Conservation (phyloP, 2,797 vertebrate species). For the Takifugu rubripes region DNA sequence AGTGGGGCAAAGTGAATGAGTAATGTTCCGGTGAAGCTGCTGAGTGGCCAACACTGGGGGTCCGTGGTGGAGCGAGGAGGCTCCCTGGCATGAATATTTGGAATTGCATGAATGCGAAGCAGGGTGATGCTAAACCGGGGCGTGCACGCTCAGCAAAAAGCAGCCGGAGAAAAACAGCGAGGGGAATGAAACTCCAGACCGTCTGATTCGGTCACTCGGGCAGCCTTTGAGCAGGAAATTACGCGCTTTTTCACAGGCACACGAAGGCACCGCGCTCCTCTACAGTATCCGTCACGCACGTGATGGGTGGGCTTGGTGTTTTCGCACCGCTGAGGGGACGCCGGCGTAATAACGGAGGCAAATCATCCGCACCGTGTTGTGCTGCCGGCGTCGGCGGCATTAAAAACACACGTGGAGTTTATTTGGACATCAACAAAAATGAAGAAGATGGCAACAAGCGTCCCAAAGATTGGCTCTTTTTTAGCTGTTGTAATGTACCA, state of each 20-base stretch:
- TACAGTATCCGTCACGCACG: too few species aligned
- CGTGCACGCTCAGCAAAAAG: slow-evolving; percentile 48
- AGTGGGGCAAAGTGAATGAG: slow-evolving; percentile 45
- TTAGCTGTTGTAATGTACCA: neutral
- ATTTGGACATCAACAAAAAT: too few species aligned
- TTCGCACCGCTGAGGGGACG: too few species aligned
- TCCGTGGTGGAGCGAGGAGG: slow-evolving; percentile 24
- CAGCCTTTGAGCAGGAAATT: neutral
- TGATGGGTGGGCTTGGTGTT: too few species aligned
- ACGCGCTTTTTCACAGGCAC: neutral
- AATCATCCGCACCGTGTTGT: slow-evolving; percentile 34
- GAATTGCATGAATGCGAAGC: slow-evolving; percentile 54
- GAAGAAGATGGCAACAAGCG: too few species aligned
- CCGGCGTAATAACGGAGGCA: neutral
- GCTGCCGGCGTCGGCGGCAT: neutral
- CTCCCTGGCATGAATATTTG: slow-evolving; percentile 33
- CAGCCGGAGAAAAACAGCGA: slow-evolving; percentile 34
- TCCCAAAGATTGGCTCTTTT: too few species aligned
- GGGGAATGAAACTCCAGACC: slow-evolving; percentile 42
- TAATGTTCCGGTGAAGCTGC: slow-evolving; percentile 56
- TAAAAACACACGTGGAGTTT: too few species aligned
- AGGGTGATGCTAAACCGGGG: slow-evolving; percentile 32
- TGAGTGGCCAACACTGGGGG: slow-evolving; percentile 54
- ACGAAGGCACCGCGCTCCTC: too few species aligned
- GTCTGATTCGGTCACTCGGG: slow-evolving; percentile 13